phyloP scores from a whole-genome alignment of 1,140 invertebrate species.

The Harlomillsia oculata region DNA sequence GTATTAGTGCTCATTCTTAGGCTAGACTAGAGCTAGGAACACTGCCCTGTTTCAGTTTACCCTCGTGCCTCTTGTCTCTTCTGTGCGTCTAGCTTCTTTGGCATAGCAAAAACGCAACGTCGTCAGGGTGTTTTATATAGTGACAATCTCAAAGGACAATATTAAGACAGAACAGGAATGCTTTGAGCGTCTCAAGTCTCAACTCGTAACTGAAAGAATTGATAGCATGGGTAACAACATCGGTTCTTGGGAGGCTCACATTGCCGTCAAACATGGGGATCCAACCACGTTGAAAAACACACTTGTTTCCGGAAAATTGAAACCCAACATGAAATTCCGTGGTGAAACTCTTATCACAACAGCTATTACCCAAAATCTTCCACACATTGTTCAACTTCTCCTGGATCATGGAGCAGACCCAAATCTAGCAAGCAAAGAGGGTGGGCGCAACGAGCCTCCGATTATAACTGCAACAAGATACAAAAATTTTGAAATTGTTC shows the following conservation, averaged over 20 bases:
- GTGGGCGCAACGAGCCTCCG: slow-evolving; percentile 28
- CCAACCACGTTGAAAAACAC: not conserved
- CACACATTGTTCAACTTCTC: slow-evolving; percentile 16
- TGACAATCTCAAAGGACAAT: too few species aligned
- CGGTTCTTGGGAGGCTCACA: slow-evolving; percentile 21
- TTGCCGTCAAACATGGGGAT: slow-evolving; percentile 8
- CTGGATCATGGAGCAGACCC: slow-evolving; percentile 27
- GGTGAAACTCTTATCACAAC: slow-evolving; percentile 25
- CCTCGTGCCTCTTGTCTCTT: too few species aligned
- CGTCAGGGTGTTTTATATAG: too few species aligned
- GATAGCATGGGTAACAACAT: slow-evolving; percentile 4
- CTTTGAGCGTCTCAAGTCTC: too few species aligned
- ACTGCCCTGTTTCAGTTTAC: too few species aligned
- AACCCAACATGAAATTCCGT: slow-evolving; percentile 15
- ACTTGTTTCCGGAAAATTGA: not conserved
- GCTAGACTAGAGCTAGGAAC: too few species aligned
- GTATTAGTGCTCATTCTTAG: too few species aligned
- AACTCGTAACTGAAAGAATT: not conserved
- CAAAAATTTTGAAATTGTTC: slow-evolving; percentile 14
- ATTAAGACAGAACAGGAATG: too few species aligned
- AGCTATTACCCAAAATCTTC: slow-evolving; percentile 7
- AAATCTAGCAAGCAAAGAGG: slow-evolving; percentile 29
- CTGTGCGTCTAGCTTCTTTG: too few species aligned
- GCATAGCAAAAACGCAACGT: too few species aligned
- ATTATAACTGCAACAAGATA: slow-evolving; percentile 26